phyloP scores from a whole-genome alignment of 2,888 invertebrate genomes.

The Fragum sueziense region DNA sequence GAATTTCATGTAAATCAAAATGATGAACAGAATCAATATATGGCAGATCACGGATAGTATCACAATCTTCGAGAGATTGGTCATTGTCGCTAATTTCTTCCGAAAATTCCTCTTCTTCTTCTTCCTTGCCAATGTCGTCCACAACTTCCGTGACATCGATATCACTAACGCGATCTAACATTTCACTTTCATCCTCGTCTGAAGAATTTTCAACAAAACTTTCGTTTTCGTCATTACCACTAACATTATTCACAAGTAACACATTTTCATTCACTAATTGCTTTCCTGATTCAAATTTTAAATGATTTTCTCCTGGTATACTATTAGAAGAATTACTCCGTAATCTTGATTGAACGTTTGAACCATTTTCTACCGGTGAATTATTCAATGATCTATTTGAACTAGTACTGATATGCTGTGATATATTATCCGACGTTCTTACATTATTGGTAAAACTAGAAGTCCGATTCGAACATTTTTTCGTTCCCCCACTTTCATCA shows the following conservation, averaged over 20 bases:
- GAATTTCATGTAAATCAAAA: conserved; percentile 71
- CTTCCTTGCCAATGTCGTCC: conserved; percentile 16
- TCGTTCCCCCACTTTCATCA: conserved; percentile 32
- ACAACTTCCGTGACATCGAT: conserved; percentile 44
- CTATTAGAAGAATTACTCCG: too few species aligned
- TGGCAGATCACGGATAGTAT: conserved; percentile 70
- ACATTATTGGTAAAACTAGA: too few species aligned
- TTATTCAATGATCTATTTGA: not conserved
- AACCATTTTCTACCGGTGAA: not conserved
- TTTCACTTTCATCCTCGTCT: conserved; percentile 78
- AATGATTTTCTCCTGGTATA: too few species aligned
- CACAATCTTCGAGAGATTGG: conserved; percentile 40
- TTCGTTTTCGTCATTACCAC: conserved; percentile 8
- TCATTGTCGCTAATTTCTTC: conserved; percentile 22
- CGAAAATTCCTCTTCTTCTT: conserved; percentile 16
- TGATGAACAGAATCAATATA: conserved; percentile 79
- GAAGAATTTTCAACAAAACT: conserved; percentile 21
- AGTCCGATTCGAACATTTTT: not conserved
- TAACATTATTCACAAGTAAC: not conserved
- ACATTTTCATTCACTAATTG: not conserved
- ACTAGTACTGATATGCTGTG: not conserved
- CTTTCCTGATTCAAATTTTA: too few species aligned
- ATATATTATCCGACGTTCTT: not conserved
- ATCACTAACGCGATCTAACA: conserved; percentile 66
- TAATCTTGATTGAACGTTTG: too few species aligned